Evolutionary conservation across 2,113 vertebrate species (phyloP).

Genomic region (Crotalus helleri): DNA sequence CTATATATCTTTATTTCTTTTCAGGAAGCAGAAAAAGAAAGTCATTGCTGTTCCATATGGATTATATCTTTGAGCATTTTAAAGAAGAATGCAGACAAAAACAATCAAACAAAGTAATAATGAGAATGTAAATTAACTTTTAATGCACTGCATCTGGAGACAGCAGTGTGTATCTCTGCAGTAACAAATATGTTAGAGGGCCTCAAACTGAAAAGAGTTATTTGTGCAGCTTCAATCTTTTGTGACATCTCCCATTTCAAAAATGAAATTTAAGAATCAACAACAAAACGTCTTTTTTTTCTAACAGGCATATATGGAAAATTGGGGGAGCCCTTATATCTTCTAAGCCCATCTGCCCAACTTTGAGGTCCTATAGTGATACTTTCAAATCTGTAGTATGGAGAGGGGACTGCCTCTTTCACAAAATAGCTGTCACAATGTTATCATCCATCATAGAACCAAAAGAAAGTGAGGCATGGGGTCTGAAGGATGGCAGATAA

Average conservation of each 20-base stretch:
- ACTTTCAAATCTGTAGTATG: background rate
- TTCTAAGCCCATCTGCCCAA: background rate
- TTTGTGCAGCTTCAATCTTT: background rate
- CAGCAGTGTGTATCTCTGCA: background rate
- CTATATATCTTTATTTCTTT: slow-evolving; percentile 8
- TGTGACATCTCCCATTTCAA: background rate
- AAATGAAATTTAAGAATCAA: background rate
- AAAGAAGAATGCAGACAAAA: slow-evolving; percentile 29
- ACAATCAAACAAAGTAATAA: background rate
- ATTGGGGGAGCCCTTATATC: background rate
- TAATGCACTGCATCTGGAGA: slow-evolving; percentile 24
- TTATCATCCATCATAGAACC: background rate
- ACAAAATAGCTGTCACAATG: background rate
- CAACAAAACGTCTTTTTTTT: background rate
- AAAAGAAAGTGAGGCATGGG: background rate
- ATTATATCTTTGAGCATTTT: slow-evolving; percentile 20
- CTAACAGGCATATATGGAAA: background rate
- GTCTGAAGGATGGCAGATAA: background rate
- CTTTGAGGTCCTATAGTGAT: background rate
- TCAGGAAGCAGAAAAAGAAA: slow-evolving; percentile 28
- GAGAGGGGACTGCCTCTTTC: background rate
- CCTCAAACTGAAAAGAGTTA: background rate
- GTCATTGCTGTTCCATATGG: slow-evolving; percentile 34
- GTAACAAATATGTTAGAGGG: background rate
- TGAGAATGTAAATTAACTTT: slow-evolving; percentile 43